A percentile compares a stretch with the other conserved stretches of the same genome.
Evolutionary conservation across 2,113 vertebrate genomes (phyloP).

Genomic region (Desmodus rotundus): DNA sequence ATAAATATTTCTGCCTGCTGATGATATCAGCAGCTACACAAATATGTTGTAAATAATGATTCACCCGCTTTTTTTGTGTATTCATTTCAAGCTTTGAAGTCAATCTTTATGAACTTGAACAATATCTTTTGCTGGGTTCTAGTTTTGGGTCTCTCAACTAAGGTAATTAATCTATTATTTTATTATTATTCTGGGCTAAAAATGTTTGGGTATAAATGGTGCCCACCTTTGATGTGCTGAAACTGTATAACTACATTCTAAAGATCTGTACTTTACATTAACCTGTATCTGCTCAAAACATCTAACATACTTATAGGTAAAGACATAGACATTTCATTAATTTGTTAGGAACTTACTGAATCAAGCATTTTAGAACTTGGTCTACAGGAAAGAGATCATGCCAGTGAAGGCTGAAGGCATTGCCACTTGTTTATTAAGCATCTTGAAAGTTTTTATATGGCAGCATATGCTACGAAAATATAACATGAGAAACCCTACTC

Average conservation of each 20-base stretch:
- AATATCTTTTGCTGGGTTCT: neutral
- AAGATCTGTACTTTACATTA: neutral
- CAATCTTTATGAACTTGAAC: neutral
- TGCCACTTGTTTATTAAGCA: neutral
- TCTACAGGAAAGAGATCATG: neutral
- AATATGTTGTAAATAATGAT: neutral
- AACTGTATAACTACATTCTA: neutral
- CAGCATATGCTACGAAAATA: neutral
- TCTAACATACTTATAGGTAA: neutral
- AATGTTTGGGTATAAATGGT: neutral
- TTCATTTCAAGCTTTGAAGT: slow-evolving; percentile 1
- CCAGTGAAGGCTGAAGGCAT: neutral
- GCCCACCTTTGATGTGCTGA: neutral
- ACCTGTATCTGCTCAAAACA: neutral
- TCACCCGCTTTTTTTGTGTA: neutral
- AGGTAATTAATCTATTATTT: neutral
- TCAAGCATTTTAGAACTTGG: neutral
- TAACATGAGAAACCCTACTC: neutral
- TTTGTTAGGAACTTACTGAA: neutral
- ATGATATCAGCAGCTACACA: neutral
- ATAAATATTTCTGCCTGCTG: neutral
- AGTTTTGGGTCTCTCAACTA: neutral
- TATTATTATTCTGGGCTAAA: slow-evolving; percentile 1
- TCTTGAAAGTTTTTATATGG: neutral
- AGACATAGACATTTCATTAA: neutral